phyloP scores from a whole-genome alignment of 2,797 vertebrate species.

The Falco peregrinus region DNA sequence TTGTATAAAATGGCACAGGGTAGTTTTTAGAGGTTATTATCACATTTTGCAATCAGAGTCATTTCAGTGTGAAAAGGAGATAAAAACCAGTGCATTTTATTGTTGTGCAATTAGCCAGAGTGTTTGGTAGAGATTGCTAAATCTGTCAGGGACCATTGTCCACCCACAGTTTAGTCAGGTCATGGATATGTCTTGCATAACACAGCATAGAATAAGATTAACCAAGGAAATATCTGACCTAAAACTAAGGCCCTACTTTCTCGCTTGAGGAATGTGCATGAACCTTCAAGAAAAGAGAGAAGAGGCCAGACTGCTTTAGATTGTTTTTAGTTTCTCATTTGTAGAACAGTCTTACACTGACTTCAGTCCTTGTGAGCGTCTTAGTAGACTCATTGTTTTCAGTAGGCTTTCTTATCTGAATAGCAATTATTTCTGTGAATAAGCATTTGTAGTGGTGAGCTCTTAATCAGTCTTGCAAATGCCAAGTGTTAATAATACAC shows the following conservation, averaged over 20 bases:
- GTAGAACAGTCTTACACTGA: not conserved
- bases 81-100: not conserved
- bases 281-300: not conserved
- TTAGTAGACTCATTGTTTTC: not conserved
- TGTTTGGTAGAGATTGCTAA: not conserved
- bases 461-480: not conserved
- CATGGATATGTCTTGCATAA: not conserved
- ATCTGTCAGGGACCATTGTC: not conserved
- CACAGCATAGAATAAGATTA: not conserved
- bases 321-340: not conserved
- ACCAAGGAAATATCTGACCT: not conserved
- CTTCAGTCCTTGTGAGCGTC: not conserved
- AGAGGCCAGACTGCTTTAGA: not conserved
- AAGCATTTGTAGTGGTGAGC: not conserved
- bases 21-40: not conserved
- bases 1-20: not conserved
- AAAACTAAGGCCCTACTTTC: not conserved
- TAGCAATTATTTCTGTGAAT: constrained; percentile 23
- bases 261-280: not conserved
- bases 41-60: not conserved
- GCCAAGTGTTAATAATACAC: not conserved
- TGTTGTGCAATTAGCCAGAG: not conserved
- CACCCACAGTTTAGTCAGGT: not conserved
- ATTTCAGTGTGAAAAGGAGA: not conserved
- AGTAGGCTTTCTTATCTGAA: not conserved